These are phyloP conservation scores for Cynopterus sphinx DNA, from an alignment of 2,797 vertebrate species.

Conservation along the genomic window DNA sequence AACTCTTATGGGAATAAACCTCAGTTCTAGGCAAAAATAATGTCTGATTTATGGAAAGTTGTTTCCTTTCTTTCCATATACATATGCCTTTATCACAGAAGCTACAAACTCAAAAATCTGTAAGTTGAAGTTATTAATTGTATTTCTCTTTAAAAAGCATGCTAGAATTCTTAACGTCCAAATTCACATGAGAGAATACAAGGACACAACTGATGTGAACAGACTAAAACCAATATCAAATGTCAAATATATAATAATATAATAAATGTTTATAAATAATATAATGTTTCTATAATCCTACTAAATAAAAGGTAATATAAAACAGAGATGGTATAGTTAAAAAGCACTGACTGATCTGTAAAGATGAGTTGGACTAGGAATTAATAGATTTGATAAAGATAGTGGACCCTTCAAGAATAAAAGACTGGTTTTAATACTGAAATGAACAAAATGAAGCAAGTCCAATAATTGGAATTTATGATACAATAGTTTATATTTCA, in stretches of 20 bases:
- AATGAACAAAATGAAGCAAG: conserved; percentile 7
- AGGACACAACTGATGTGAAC: neutral
- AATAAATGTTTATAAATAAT: too few species aligned
- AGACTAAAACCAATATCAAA: conserved; percentile 9
- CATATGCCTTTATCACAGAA: conserved; percentile 3
- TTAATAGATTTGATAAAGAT: neutral
- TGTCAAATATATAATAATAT: too few species aligned
- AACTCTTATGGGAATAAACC: neutral
- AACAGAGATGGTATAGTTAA: neutral
- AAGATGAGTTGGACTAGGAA: neutral
- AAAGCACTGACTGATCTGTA: conserved; percentile 21
- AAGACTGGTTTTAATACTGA: conserved; percentile 24
- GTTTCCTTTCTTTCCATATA: conserved; percentile 13
- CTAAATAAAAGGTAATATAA: conserved; percentile 17
- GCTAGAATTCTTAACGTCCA: neutral
- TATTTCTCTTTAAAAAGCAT: conserved; percentile 47
- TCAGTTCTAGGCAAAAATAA: conserved; percentile 2
- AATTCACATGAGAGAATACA: conserved; percentile 28
- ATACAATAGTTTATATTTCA: conserved; percentile 34
- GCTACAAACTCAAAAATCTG: conserved; percentile 23
- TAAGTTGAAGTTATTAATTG: neutral
- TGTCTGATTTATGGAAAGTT: neutral
- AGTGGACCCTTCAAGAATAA: neutral
- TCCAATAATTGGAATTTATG: conserved; percentile 12
- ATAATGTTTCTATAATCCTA: too few species aligned